Percentiles rank a stretch among this genome's conserved stretches.
phyloP scores from a whole-genome alignment of 2,113 vertebrate species.

The Terrapene triunguis region DNA sequence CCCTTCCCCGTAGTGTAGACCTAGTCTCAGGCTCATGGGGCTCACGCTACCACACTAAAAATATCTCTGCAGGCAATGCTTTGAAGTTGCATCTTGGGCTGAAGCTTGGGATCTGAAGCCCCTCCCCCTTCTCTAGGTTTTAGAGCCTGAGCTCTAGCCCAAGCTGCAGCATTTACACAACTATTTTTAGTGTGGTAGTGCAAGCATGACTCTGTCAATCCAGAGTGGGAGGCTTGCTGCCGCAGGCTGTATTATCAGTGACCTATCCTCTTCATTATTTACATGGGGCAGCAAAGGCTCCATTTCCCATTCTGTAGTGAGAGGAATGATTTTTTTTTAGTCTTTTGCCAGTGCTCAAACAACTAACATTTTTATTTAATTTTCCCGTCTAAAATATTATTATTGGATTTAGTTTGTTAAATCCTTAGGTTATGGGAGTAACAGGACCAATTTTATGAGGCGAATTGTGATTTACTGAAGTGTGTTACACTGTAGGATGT shows the following conservation, averaged over 20 bases:
- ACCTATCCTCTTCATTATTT: not conserved
- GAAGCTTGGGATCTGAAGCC: not conserved
- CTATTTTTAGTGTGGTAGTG: not conserved
- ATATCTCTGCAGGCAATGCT: not conserved
- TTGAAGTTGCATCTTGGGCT: not conserved
- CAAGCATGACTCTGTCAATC: not conserved
- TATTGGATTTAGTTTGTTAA: not conserved
- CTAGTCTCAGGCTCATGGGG: too few relatives aligned
- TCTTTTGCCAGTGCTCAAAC: not conserved
- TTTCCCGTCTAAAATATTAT: not conserved
- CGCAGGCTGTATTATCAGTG: not conserved
- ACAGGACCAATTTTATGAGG: not conserved
- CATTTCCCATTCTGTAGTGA: not conserved
- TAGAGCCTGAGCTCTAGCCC: not conserved
- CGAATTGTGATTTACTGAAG: not conserved
- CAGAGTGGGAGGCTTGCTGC: not conserved
- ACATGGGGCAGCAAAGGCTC: not conserved
- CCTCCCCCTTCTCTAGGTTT: not conserved
- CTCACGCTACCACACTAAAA: not conserved
- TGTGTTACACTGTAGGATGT: not conserved
- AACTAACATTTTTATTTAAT: not conserved
- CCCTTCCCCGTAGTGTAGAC: too few relatives aligned
- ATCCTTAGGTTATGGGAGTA: not conserved
- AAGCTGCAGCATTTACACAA: not conserved
- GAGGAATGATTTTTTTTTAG: not conserved